Percentiles rank a stretch among this genome's conserved stretches.
Conservation (phyloP, 2,113 vertebrate species). For the Otus sunia region DNA sequence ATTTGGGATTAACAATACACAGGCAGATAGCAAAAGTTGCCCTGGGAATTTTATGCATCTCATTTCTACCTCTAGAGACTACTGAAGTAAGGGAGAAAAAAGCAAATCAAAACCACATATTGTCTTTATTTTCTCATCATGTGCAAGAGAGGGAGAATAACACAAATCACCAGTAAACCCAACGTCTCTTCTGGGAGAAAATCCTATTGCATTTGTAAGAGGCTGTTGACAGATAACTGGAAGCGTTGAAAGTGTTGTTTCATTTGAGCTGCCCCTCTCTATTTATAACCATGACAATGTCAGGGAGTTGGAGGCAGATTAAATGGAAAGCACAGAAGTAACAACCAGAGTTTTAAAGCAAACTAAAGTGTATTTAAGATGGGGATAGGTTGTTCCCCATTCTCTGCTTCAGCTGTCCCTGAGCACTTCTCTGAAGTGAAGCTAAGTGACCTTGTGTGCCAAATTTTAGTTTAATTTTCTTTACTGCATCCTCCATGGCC, state of each 20-base stretch:
- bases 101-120: not conserved
- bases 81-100: not conserved
- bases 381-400: not conserved
- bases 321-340: not conserved
- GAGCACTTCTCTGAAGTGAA: not conserved
- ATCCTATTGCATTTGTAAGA: not conserved
- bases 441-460: not conserved
- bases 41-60: not conserved
- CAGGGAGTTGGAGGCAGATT: not conserved
- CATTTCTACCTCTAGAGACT: not conserved
- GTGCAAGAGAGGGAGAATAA: not conserved
- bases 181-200: conserved; percentile 11
- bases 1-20: not conserved
- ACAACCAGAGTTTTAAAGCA: not conserved
- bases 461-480: not conserved
- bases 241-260: not conserved
- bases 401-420: not conserved
- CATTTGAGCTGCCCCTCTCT: not conserved
- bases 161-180: not conserved
- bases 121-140: not conserved
- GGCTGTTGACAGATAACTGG: conserved; percentile 43
- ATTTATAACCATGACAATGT: not conserved
- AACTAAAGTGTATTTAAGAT: not conserved
- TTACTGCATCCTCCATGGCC: rapidly evolving
- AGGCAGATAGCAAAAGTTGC: not conserved